Percentiles rank a stretch among this genome's conserved stretches.
These are phyloP conservation scores for Rhagologus leucostigma DNA, from an alignment of 2,113 vertebrate genomes.

Conservation along the genomic window DNA sequence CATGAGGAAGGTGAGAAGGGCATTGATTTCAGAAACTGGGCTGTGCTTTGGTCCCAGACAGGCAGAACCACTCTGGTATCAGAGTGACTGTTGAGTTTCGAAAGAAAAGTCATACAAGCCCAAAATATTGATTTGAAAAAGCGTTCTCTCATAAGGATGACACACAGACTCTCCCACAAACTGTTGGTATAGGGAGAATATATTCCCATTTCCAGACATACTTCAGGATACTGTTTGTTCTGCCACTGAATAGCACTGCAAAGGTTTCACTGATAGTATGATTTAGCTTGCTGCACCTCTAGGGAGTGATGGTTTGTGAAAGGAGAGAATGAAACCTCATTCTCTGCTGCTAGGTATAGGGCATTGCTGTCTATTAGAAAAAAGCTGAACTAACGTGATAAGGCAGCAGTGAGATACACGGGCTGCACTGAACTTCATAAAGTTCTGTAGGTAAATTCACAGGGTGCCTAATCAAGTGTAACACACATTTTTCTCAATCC, in stretches of 20 bases:
- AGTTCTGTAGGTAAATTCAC: not conserved
- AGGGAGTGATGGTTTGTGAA: not conserved
- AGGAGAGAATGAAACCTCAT: not conserved
- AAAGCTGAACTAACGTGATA: not conserved
- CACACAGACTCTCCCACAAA: not conserved
- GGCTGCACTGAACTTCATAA: not conserved
- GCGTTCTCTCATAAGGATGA: not conserved
- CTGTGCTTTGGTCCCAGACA: not conserved
- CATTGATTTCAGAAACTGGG: not conserved
- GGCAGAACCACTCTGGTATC: not conserved
- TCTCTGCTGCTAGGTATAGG: not conserved
- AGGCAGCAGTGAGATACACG: not conserved
- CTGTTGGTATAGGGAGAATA: not conserved
- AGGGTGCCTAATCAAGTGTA: not conserved
- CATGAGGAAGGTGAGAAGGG: not conserved
- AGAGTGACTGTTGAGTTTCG: not conserved
- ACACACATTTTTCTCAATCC: not conserved
- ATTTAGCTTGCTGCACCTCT: not conserved
- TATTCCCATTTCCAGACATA: not conserved
- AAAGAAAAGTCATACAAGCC: not conserved
- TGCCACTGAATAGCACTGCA: not conserved
- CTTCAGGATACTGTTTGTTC: not conserved
- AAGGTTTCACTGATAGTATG: not conserved
- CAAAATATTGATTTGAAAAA: not conserved
- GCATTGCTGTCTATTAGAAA: not conserved